Evolutionary conservation across 1,140 invertebrate species (phyloP).

Genomic region (Meloidogyne floridensis): DNA sequence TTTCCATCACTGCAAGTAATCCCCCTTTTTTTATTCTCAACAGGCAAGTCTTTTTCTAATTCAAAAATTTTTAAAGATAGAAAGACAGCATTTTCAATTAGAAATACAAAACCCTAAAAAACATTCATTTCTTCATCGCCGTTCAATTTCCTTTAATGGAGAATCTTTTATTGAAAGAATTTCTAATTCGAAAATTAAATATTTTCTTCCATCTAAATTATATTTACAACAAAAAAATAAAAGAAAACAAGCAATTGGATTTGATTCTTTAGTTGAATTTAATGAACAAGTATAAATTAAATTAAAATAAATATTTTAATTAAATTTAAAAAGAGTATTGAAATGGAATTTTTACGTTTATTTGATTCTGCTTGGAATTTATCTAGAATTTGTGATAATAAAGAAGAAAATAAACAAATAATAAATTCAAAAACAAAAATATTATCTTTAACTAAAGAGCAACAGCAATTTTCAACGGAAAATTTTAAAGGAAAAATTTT

Average conservation of each 20-base stretch:
- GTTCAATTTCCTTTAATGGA: slow-evolving; percentile 9
- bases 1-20: no score
- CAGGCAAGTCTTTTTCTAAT: no score
- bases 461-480: no score
- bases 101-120: background rate
- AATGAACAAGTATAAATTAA: slow-evolving; percentile 33
- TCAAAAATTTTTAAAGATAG: background rate
- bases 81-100: background rate
- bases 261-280: slow-evolving; percentile 37
- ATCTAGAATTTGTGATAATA: slow-evolving; percentile 14
- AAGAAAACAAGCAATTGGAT: background rate
- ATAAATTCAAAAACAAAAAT: background rate
- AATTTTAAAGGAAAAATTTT: no score
- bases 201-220: slow-evolving; percentile 46
- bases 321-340: slow-evolving; percentile 37
- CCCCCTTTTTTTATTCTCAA: background rate
- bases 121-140: background rate
- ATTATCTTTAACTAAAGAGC: no score
- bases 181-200: slow-evolving; percentile 32
- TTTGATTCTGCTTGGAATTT: slow-evolving; percentile 44
- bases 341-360: slow-evolving; percentile 44
- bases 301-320: no score
- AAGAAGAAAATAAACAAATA: background rate
- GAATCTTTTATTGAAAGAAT: slow-evolving; percentile 1
- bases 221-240: slow-evolving; percentile 27